Evolutionary conservation across 2,888 invertebrate species (phyloP).

Genomic region (Danaus chrysippus): DNA sequence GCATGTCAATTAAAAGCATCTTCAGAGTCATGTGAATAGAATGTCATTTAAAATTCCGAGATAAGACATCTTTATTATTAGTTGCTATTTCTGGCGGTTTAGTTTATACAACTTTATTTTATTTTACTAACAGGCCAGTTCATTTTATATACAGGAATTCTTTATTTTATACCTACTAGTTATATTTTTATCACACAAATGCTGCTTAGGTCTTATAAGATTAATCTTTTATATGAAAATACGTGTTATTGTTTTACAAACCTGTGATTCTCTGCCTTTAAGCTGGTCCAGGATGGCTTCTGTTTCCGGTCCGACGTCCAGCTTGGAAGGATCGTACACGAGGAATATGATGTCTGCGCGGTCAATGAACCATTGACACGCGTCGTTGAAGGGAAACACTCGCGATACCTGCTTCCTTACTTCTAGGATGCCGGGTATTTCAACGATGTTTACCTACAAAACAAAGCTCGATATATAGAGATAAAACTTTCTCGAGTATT

Average conservation of each 20-base stretch:
- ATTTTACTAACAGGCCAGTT: too few relatives aligned
- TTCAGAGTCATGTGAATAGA: too few relatives aligned
- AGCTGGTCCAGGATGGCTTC: constrained; percentile 96
- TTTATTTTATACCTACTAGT: too few relatives aligned
- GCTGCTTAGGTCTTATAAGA: too few relatives aligned
- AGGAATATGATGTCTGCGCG: constrained; percentile 96
- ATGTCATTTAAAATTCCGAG: too few relatives aligned
- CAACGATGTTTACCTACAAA: constrained; percentile 92
- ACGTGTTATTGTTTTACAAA: constrained; percentile 42
- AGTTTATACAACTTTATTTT: too few relatives aligned
- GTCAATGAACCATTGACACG: constrained; percentile 98
- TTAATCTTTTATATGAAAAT: background rate
- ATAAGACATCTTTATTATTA: too few relatives aligned
- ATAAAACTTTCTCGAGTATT: too few relatives aligned
- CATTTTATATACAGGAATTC: too few relatives aligned
- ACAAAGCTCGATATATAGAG: constrained; percentile 31
- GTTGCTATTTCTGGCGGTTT: too few relatives aligned
- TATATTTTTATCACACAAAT: too few relatives aligned
- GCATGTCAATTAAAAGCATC: too few relatives aligned
- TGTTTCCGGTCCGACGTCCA: constrained; percentile 96
- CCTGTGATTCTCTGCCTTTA: constrained; percentile 95
- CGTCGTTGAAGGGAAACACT: constrained; percentile 96
- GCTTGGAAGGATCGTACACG: constrained; percentile 96
- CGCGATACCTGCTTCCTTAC: constrained; percentile 95
- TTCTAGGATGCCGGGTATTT: constrained; percentile 97